Conservation (phyloP, 2,797 vertebrate genomes). For the Hypotaenidia philippensis region DNA sequence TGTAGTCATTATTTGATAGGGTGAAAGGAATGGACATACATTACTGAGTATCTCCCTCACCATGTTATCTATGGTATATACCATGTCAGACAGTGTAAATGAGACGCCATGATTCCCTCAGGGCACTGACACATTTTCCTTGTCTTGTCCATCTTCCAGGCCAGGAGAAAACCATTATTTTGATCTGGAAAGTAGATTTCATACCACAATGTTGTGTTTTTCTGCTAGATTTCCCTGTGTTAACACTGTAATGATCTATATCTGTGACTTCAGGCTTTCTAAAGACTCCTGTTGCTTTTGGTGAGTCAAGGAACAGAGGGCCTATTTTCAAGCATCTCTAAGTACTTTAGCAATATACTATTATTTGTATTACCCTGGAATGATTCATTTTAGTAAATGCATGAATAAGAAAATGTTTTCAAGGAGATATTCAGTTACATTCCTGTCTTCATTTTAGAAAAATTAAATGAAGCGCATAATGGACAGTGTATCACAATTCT, state of each 20-base stretch:
- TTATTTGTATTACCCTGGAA: not conserved
- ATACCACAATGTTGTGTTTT: not conserved
- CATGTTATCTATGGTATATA: not conserved
- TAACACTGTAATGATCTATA: not conserved
- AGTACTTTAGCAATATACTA: not conserved
- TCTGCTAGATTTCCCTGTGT: not conserved
- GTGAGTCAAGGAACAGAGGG: not conserved
- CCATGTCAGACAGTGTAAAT: not conserved
- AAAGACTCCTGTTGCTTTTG: not conserved
- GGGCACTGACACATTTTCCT: not conserved
- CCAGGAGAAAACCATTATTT: not conserved
- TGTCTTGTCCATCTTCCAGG: not conserved
- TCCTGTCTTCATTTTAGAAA: not conserved
- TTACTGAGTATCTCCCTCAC: not conserved
- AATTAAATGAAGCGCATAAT: not conserved
- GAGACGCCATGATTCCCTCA: accelerated
- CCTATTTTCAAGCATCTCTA: not conserved
- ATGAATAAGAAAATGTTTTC: not conserved
- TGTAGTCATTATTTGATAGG: not conserved
- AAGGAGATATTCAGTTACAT: not conserved
- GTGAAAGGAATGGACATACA: not conserved
- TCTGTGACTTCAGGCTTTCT: not conserved
- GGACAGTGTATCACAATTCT: not conserved
- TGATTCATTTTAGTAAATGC: not conserved
- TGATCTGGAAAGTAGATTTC: not conserved